Percentiles rank a stretch among this genome's conserved stretches.
Conservation (phyloP, 37 sponge, comb jelly and placozoan species). For the Oscarella lobularis region DNA sequence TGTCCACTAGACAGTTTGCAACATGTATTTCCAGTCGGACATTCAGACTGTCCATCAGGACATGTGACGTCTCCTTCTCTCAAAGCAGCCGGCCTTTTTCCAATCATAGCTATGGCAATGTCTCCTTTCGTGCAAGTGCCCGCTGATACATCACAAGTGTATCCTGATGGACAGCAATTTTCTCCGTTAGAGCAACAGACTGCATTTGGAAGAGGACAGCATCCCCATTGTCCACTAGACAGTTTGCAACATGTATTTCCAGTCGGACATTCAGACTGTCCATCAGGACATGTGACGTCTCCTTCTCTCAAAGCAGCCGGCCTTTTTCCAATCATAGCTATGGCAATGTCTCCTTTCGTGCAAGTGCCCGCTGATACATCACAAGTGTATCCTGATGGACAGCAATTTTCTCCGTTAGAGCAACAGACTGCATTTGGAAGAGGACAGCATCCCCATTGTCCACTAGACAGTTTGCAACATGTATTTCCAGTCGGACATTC, state of each 20-base stretch:
- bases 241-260: constrained; percentile 51
- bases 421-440: constrained; percentile 36
- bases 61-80: constrained; percentile 15
- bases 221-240: constrained; percentile 30
- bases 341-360: not conserved
- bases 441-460: constrained; percentile 45
- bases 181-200: constrained; percentile 37
- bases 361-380: constrained; percentile 28
- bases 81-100: not conserved
- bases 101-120: no score
- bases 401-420: constrained; percentile 29
- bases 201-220: constrained; percentile 51
- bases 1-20: constrained; percentile 23
- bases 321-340: not conserved
- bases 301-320: not conserved
- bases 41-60: constrained; percentile 25
- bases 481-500: constrained; percentile 2
- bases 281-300: constrained; percentile 11
- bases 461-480: constrained; percentile 12
- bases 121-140: constrained; percentile 23
- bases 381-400: constrained; percentile 34
- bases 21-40: constrained; percentile 56
- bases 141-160: constrained; percentile 20
- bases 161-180: constrained; percentile 64
- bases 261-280: constrained; percentile 34